Evolutionary conservation across 1,140 invertebrate species (phyloP), one percentile per base, ranked within the genome.

Genomic region (Bemisia tabaci): DNA sequence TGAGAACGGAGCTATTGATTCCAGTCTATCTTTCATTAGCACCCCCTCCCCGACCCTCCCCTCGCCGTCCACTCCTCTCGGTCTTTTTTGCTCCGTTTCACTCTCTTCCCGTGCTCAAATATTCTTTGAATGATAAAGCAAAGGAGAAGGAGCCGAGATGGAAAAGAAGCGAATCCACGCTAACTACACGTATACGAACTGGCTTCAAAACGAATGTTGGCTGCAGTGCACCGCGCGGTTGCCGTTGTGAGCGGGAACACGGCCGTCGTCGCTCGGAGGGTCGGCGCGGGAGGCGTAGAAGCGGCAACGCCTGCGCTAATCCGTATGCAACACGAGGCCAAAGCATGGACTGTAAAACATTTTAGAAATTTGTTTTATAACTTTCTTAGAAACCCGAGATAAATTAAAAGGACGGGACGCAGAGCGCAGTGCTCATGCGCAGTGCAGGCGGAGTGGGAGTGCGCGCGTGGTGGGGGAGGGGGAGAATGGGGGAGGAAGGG

Each of bases 341-440:
- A 17, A 48, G 33, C 5, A 17, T 9, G 17, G 33, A 48, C 33
- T 48, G 33, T 48, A 48, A 48, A 48, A 48, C 33, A 48, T 48
- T 48, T 48, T 48, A 48, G 33, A 48, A 48, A 48, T 48, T 48
- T 48, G 33, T 48, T 48, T 48, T 48, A 48, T 48, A 48, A 48
- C 33, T 48, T 48, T 48, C 33, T 48, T 48, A 48, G 33, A 48
- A 48, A 48, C 33, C 33, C 33, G 33, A 48, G 33, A 48, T 48
- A 48, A 48, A 48, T 48, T 48, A 48, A 48, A n/a, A 48, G 33
- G 33, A 48, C 33, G 17, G 33, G 33, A 48, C 33, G 33, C 33
- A 48, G 17, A 48, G 33, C 33, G 33, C 33, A 48, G 33, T 48
- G 33, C 33, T 9, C 33, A 48, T 17, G 33, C 33, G 33, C 33